Conservation (phyloP, 2,113 vertebrate genomes). For the Heterocephalus glaber region DNA sequence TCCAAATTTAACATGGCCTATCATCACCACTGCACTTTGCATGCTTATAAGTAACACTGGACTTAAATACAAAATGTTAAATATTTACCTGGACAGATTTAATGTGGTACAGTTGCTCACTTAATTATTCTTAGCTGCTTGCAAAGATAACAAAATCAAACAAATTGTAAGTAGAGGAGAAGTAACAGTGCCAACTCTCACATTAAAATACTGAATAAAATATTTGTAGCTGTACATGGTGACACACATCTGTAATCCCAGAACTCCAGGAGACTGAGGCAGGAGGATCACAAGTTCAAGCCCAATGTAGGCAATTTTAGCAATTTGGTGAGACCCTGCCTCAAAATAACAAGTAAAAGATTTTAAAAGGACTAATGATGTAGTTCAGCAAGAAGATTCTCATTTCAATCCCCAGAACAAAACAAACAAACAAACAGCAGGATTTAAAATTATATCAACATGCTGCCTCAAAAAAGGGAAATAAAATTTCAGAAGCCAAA, state of each 20-base stretch:
- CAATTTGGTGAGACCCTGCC: background rate
- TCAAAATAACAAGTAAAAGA: background rate
- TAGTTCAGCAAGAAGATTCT: no score
- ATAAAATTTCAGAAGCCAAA: no score
- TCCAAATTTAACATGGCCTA: background rate
- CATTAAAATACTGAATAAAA: conserved; percentile 18
- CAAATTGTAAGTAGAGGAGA: conserved; percentile 1
- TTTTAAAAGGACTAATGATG: background rate
- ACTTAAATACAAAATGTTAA: conserved; percentile 35
- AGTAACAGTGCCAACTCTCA: background rate
- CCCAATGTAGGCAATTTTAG: no score
- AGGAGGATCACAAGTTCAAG: background rate
- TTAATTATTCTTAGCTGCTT: background rate
- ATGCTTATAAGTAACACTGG: background rate
- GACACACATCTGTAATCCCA: background rate
- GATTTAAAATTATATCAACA: no score
- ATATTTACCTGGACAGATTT: no score
- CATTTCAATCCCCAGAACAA: no score
- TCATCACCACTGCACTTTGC: background rate
- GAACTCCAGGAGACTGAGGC: background rate
- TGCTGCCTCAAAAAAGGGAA: no score
- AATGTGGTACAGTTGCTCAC: background rate
- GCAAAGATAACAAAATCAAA: conserved; percentile 50
- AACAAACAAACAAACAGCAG: no score
- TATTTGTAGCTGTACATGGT: background rate